phyloP scores from a whole-genome alignment of 2,113 vertebrate genomes.

The Seriola dumerili region DNA sequence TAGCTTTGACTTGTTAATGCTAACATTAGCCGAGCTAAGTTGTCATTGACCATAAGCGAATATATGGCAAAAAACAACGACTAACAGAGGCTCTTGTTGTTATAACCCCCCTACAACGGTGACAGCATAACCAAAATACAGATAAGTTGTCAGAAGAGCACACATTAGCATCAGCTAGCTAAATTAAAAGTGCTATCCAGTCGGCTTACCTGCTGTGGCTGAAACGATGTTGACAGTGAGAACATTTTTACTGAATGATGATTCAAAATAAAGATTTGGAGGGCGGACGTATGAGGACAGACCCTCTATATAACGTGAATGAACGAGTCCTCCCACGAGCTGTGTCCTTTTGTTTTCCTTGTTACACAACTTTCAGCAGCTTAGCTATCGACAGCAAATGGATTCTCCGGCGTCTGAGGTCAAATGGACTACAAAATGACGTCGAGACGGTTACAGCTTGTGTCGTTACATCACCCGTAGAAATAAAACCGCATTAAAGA shows the following conservation, averaged over 20 bases:
- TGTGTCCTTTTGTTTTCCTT: slow-evolving; percentile 57
- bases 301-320: slow-evolving; percentile 7
- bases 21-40: slow-evolving; percentile 47
- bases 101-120: neutral
- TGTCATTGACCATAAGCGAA: slow-evolving; percentile 21
- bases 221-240: slow-evolving; percentile 78
- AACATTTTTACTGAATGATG: slow-evolving; percentile 72
- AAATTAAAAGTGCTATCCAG: neutral
- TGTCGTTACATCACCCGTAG: neutral
- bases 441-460: slow-evolving; percentile 5
- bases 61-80: neutral
- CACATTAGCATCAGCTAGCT: slow-evolving; percentile 2
- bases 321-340: slow-evolving; percentile 7
- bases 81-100: rapidly evolving
- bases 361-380: slow-evolving; percentile 69
- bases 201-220: slow-evolving; percentile 81
- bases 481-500: neutral
- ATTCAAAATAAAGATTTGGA: neutral
- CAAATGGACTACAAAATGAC: slow-evolving; percentile 76
- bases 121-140: neutral
- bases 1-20: slow-evolving; percentile 22
- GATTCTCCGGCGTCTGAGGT: slow-evolving; percentile 61
- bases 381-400: slow-evolving; percentile 66
- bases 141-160: neutral
- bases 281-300: slow-evolving; percentile 13